Conservation (phyloP, 2,888 invertebrate species). For the Sminthurinus aureus region DNA sequence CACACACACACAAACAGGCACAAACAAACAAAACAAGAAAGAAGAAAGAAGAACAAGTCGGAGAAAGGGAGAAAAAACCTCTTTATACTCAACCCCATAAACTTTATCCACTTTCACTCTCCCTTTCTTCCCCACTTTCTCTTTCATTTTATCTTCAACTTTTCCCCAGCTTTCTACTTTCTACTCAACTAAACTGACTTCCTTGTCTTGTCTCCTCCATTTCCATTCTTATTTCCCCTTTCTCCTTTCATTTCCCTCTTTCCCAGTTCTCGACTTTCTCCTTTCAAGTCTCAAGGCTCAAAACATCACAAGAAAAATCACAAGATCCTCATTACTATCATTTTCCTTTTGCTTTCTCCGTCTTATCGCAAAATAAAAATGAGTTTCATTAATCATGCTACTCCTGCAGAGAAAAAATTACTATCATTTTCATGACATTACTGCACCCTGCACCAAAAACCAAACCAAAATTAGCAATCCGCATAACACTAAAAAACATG, state of each 20-base stretch:
- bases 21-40: not conserved
- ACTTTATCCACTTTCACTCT: not conserved
- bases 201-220: too few relatives aligned
- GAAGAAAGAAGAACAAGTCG: not conserved
- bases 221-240: too few relatives aligned
- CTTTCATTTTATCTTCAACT: not conserved
- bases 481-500: not conserved
- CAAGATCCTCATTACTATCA: too few relatives aligned
- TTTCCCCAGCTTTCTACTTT: not conserved
- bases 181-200: too few relatives aligned
- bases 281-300: too few relatives aligned
- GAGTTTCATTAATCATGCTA: not conserved
- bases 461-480: not conserved
- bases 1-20: too few relatives aligned
- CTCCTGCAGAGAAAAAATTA: not conserved
- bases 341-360: not conserved
- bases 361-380: not conserved
- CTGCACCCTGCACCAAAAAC: not conserved
- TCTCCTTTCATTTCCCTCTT: too few relatives aligned
- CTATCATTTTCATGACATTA: not conserved
- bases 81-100: not conserved
- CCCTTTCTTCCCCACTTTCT: not conserved
- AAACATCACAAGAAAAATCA: too few relatives aligned
- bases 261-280: too few relatives aligned
- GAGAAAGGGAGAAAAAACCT: not conserved